These are phyloP conservation scores for Meandrusa payeni DNA, from an alignment of 2,888 invertebrate species.

Conservation along the genomic window DNA sequence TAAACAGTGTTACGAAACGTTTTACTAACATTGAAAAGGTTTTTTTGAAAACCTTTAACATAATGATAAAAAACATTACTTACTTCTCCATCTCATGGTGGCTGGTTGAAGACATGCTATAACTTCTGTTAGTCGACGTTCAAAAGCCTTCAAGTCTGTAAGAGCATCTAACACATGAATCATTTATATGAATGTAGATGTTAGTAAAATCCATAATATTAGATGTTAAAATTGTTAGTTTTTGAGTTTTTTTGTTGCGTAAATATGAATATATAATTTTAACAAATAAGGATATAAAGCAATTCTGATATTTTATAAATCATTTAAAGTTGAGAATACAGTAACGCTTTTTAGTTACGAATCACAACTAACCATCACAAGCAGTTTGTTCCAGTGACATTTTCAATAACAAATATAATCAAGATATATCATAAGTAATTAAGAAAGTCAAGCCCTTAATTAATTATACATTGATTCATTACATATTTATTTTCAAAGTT, in stretches of 20 bases:
- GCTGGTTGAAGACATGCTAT: slow-evolving; percentile 97
- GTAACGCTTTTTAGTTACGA: background rate
- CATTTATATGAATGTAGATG: slow-evolving; percentile 23
- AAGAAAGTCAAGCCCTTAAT: background rate
- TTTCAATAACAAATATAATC: slow-evolving; percentile 32
- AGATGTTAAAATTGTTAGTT: too few species aligned
- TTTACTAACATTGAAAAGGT: too few species aligned
- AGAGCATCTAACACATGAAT: slow-evolving; percentile 44
- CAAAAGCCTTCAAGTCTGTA: slow-evolving; percentile 98
- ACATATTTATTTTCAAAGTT: too few species aligned
- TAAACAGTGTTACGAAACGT: too few species aligned
- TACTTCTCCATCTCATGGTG: slow-evolving; percentile 97
- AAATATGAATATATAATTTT: too few species aligned
- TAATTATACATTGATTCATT: slow-evolving; percentile 2
- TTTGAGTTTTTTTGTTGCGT: too few species aligned
- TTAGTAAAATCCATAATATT: too few species aligned
- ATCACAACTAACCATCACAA: slow-evolving; percentile 87
- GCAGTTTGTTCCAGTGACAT: slow-evolving; percentile 95
- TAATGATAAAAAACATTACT: slow-evolving; percentile 61
- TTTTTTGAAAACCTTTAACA: too few species aligned
- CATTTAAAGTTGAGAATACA: too few species aligned
- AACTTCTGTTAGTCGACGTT: slow-evolving; percentile 97
- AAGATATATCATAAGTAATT: background rate
- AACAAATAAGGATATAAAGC: too few species aligned
- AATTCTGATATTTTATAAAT: too few species aligned